Percentiles rank a stretch among this genome's conserved stretches.
Conservation (phyloP, 2,888 invertebrate genomes). For the Tridacna gigas region DNA sequence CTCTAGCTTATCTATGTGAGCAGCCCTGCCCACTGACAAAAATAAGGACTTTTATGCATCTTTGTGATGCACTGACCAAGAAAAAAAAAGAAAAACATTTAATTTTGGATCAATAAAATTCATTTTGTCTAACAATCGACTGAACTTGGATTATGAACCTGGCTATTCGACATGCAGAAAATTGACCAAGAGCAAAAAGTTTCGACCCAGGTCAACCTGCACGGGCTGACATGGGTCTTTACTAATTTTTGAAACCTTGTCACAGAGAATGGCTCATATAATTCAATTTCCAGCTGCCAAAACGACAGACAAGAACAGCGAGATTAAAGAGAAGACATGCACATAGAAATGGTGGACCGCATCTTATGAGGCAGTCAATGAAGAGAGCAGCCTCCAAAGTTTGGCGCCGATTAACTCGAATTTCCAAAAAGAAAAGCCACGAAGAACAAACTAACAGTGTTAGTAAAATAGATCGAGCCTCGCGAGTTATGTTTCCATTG, state of each 20-base stretch:
- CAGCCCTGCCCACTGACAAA: too few relatives aligned
- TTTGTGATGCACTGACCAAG: too few relatives aligned
- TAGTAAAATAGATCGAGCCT: constrained; percentile 92
- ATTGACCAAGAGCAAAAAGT: too few relatives aligned
- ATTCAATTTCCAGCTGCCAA: constrained; percentile 30
- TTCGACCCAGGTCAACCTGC: too few relatives aligned
- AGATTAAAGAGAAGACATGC: constrained; percentile 47
- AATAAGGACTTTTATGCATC: too few relatives aligned
- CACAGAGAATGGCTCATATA: neutral
- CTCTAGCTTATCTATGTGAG: too few relatives aligned
- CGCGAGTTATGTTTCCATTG: constrained; percentile 92
- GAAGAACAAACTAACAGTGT: constrained; percentile 88
- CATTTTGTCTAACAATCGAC: too few relatives aligned
- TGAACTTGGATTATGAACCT: too few relatives aligned
- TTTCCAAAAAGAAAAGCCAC: constrained; percentile 40
- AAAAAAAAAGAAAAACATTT: too few relatives aligned
- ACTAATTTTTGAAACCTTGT: neutral
- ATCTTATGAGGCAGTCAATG: constrained; percentile 51
- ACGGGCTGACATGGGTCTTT: too few relatives aligned
- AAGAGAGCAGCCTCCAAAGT: constrained; percentile 62
- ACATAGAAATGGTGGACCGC: constrained; percentile 40
- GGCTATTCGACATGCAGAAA: too few relatives aligned
- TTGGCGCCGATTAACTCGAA: constrained; percentile 53
- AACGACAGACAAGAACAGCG: constrained; percentile 43
- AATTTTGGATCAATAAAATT: too few relatives aligned